phyloP scores from a whole-genome alignment of 35 echinoderm and acorn worm genomes.

The Eucidaris tribuloides region DNA sequence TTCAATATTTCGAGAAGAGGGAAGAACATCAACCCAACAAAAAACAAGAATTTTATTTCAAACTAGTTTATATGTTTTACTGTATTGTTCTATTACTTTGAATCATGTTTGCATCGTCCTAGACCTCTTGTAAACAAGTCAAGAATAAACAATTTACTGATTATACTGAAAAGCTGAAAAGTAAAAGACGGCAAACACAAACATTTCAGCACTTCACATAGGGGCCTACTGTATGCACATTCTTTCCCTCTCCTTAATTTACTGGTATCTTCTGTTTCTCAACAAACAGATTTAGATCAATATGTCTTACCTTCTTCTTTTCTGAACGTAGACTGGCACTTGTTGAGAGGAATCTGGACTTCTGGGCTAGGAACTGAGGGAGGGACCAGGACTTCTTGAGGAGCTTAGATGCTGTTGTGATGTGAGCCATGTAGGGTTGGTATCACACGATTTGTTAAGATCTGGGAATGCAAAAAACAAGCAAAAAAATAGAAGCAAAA shows the following conservation, averaged over 20 bases:
- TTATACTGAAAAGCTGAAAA: not conserved
- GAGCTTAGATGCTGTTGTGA: not conserved
- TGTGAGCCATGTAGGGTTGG: not conserved
- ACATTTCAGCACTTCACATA: not conserved
- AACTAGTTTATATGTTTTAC: no score
- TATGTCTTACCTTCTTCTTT: constrained; percentile 3
- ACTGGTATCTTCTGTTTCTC: not conserved
- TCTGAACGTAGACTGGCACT: constrained; percentile 21
- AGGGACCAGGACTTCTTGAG: constrained; percentile 20
- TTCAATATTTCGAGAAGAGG: no score
- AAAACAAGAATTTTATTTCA: no score
- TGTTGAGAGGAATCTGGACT: constrained; percentile 36
- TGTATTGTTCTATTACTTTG: no score
- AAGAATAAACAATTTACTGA: not conserved
- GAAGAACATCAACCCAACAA: no score
- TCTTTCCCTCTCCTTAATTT: not conserved
- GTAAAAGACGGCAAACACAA: not conserved
- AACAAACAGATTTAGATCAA: not conserved
- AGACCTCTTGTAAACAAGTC: not conserved
- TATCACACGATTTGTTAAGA: no score
- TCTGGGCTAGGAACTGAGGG: constrained; percentile 20
- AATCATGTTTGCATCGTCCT: not conserved
- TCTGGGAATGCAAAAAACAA: no score
- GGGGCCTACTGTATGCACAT: not conserved
- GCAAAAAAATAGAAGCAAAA: no score